These are phyloP conservation scores for Bombylius major DNA, from an alignment of 2,888 invertebrate species.

Conservation along the genomic window DNA sequence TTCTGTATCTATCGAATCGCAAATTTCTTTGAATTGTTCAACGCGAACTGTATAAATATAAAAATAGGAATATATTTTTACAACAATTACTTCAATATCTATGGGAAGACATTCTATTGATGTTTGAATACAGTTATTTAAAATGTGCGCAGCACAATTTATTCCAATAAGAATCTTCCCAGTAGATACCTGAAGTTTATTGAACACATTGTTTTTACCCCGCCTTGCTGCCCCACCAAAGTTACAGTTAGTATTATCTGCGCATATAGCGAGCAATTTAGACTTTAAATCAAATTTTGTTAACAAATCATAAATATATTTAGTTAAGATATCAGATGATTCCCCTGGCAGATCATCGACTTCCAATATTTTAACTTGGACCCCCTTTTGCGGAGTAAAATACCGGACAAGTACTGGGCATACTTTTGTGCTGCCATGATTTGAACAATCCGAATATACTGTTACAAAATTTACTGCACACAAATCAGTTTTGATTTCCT, in stretches of 20 bases:
- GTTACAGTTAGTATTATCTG: constrained; percentile 8
- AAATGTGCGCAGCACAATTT: constrained; percentile 6
- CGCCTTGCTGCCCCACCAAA: constrained; percentile 6
- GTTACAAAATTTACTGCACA: constrained; percentile 4
- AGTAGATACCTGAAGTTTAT: neutral
- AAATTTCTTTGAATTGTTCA: neutral
- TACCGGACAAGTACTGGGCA: constrained; percentile 11
- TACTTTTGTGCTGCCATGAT: constrained; percentile 10
- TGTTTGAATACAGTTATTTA: constrained; percentile 6
- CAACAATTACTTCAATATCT: constrained; percentile 2
- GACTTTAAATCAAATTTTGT: neutral
- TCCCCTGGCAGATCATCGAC: constrained; percentile 9
- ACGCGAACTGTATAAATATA: constrained; percentile 3
- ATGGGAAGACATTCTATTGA: constrained; percentile 3
- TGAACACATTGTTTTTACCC: constrained; percentile 1
- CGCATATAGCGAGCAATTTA: constrained; percentile 8
- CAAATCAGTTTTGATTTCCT: constrained; percentile 11
- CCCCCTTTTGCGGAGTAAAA: constrained; percentile 11
- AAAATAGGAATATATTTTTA: constrained; percentile 3
- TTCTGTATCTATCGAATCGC: neutral
- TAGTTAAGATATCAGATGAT: constrained; percentile 8
- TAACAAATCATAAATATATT: neutral
- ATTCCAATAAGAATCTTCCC: constrained; percentile 5
- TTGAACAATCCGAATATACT: constrained; percentile 4
- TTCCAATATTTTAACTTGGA: constrained; percentile 12